Percentiles rank a stretch among this genome's conserved stretches.
Conservation (phyloP, 2,113 vertebrate genomes). For the pig (Sus scrofa) region DNA sequence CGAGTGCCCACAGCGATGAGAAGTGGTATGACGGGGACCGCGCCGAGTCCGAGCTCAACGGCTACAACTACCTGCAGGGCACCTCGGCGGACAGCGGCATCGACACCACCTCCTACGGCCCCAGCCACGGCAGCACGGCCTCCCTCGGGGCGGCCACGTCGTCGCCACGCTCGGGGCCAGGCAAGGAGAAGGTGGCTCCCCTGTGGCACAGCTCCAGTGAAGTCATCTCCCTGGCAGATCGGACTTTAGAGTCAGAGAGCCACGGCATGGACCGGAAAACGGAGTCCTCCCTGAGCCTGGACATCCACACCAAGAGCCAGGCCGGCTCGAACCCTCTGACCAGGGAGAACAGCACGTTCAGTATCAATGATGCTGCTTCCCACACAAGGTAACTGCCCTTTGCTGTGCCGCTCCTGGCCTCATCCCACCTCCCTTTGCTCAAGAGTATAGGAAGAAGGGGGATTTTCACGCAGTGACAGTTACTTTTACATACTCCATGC, state of each 20-base stretch:
- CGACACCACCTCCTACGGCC: conserved; percentile 95
- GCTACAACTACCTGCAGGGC: conserved; percentile 95
- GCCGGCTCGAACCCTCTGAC: conserved; percentile 91
- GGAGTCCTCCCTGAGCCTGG: conserved; percentile 90
- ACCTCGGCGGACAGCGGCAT: conserved; percentile 96
- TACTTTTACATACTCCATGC: not conserved
- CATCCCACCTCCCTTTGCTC: rapidly evolving
- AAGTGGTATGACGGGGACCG: conserved; percentile 97
- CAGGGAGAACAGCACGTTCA: conserved; percentile 95
- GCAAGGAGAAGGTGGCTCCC: conserved; percentile 92
- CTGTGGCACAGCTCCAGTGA: conserved; percentile 96
- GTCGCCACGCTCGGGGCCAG: conserved; percentile 85
- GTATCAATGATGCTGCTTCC: conserved; percentile 92
- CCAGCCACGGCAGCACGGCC: conserved; percentile 92
- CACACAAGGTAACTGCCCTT: conserved; percentile 91
- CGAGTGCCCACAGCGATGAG: conserved; percentile 96
- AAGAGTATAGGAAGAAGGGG: not conserved
- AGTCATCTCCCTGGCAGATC: conserved; percentile 92
- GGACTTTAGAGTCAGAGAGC: conserved; percentile 89
- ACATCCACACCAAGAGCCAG: conserved; percentile 91
- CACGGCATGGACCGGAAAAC: conserved; percentile 89
- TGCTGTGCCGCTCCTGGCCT: not conserved
- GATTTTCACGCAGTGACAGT: not conserved
- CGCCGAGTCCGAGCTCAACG: conserved; percentile 92
- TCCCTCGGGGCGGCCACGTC: conserved; percentile 91